Evolutionary conservation across 2,113 vertebrate genomes (phyloP).

Genomic region (Trochalopteron elliotii): DNA sequence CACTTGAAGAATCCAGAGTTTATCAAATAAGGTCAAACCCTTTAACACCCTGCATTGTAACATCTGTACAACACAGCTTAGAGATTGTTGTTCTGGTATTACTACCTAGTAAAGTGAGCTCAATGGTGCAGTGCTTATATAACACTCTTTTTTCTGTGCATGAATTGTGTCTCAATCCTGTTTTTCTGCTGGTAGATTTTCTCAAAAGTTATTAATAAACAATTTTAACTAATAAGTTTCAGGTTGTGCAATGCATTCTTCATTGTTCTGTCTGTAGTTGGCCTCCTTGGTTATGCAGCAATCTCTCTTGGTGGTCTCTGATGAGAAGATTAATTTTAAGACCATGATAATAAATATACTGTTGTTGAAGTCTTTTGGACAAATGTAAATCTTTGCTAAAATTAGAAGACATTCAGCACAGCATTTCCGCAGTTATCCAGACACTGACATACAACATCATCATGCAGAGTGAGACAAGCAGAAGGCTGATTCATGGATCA

Average conservation of each 20-base stretch:
- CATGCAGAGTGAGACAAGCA: neutral
- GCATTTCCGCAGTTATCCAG: neutral
- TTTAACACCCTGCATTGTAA: neutral
- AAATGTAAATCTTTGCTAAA: constrained; percentile 44
- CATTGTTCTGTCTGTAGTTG: neutral
- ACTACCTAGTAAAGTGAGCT: neutral
- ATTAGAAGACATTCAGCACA: constrained; percentile 2
- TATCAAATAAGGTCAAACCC: constrained; percentile 7
- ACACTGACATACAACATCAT: neutral
- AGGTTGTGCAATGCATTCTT: neutral
- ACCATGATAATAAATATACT: neutral
- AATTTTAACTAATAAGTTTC: neutral
- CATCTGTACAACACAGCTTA: constrained; percentile 14
- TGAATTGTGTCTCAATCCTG: neutral
- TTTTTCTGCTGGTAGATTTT: neutral
- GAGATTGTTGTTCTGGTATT: neutral
- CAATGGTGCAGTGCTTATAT: neutral
- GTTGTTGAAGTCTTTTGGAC: neutral
- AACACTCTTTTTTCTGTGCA: neutral
- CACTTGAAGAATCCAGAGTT: neutral
- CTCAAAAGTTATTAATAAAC: neutral
- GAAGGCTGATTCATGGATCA: neutral
- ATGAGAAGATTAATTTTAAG: neutral
- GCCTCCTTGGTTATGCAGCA: neutral
- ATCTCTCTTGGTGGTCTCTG: neutral